These are phyloP conservation scores for Stegostoma tigrinum DNA, from an alignment of 2,113 vertebrate genomes.

Conservation along the genomic window DNA sequence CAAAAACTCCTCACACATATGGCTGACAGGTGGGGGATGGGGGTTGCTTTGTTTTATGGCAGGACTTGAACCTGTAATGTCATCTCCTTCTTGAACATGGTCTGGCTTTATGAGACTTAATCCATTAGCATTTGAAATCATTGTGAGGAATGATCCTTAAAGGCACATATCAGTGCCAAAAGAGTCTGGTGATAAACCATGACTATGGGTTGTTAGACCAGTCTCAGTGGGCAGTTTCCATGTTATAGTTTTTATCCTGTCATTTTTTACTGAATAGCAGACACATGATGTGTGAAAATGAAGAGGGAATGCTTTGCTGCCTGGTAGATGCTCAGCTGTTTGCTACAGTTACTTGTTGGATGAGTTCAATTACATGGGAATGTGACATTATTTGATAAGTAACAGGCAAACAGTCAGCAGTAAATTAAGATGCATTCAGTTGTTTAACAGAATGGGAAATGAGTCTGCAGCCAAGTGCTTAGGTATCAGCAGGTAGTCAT, in stretches of 20 bases:
- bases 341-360: neutral
- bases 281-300: neutral
- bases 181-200: neutral
- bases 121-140: neutral
- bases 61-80: neutral
- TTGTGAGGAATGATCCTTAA: neutral
- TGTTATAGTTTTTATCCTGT: neutral
- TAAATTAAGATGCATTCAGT: neutral
- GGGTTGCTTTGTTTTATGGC: neutral
- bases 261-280: neutral
- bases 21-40: neutral
- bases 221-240: neutral
- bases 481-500: neutral
- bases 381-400: neutral
- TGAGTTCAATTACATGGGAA: neutral
- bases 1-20: slow-evolving; percentile 2
- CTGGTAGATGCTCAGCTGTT: neutral
- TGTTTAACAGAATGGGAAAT: neutral
- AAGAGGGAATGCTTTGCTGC: neutral
- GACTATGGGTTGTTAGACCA: neutral
- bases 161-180: neutral
- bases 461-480: neutral
- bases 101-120: neutral
- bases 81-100: neutral
- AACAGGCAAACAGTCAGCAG: neutral